Evolutionary conservation across 2,888 invertebrate species (phyloP), one percentile per base, ranked within the genome.

Genomic region (Coremacera marginata): DNA sequence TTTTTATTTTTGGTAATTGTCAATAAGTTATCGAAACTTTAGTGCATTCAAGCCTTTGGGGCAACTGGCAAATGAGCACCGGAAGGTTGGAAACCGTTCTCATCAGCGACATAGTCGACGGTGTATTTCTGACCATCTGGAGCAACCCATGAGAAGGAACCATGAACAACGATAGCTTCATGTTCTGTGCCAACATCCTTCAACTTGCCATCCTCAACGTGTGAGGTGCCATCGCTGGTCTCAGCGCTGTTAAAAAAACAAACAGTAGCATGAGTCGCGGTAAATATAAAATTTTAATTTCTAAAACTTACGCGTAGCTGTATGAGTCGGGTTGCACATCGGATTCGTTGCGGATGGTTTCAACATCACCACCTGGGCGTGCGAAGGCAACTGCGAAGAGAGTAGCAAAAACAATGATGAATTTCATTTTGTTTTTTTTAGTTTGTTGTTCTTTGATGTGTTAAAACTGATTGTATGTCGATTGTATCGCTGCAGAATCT

Each of bases 311-410:
- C 92, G 89, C 90, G 71, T 79, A 92, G 81, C 88, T 90, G 87
- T 92, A 92, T 49, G 90, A 89, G 80, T 91, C 91, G 11, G 90
- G 84, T 74, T 92, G 92, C 75, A 90, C 92, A 84, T 92, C 91
- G 70, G 89, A 88, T 19, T 86, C 86, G 68, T 86, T 84, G 72
- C 83, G 81, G 8, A 86, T 88, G 16, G 78, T 76, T 19, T 80
- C 78, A 22, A 82, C 60, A 49, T 82, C 81, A 71, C 82, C 80
- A 65, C 82, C 77, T 55, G 89, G 83, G 31, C 82, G 83, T 55
- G 86, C 85, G 25, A 83, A 79, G 14, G 84, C 82, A 62, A 84
- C 77, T 37, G 84, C 85, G 75, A 84, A 79, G 57, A 86, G 78
- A 57, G 84, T 82, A 65, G 80, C 83, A 70, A 85, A 83, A 65